A percentile compares a stretch with the other conserved stretches of the same genome.
phyloP scores from a whole-genome alignment of 2,888 invertebrate genomes.

The Chalcosyrphus nemorum region DNA sequence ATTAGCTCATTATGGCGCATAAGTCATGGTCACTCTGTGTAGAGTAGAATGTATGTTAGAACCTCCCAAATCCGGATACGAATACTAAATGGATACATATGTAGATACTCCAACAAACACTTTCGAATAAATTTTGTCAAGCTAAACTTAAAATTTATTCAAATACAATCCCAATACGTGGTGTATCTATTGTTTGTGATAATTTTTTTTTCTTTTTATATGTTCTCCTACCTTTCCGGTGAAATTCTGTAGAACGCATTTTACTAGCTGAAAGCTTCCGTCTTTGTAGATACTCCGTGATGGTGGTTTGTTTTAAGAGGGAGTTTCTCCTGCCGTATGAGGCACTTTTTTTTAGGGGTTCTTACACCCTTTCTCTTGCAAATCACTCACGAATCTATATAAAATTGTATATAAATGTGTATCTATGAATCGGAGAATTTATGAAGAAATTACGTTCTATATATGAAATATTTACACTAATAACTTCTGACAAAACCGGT shows the following conservation, averaged over 20 bases:
- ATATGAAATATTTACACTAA: not conserved
- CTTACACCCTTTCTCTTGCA: constrained; percentile 2
- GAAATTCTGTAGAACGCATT: constrained; percentile 69
- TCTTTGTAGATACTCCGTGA: constrained; percentile 64
- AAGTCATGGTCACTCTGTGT: constrained; percentile 51
- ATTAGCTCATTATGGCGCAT: constrained; percentile 60
- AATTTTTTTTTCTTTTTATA: no score
- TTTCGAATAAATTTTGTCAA: constrained; percentile 13
- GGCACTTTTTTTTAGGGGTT: constrained; percentile 25
- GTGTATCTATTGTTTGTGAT: not conserved
- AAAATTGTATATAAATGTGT: no score
- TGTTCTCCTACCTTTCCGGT: constrained; percentile 65
- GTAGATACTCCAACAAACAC: constrained; percentile 31
- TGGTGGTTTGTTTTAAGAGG: constrained; percentile 6
- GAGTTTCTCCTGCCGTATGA: constrained; percentile 25
- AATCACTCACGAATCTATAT: not conserved
- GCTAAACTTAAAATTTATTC: not conserved
- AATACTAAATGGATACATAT: constrained; percentile 31
- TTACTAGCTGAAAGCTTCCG: constrained; percentile 68
- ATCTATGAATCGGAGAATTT: constrained; percentile 6
- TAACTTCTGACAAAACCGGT: not conserved
- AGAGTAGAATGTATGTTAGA: constrained; percentile 60
- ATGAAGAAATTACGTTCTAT: not conserved
- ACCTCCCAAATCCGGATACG: constrained; percentile 66
- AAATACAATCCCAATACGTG: not conserved